Percentiles rank a stretch among this genome's conserved stretches.
Conservation (phyloP, 2,888 invertebrate genomes). For the Papilio protenor region DNA sequence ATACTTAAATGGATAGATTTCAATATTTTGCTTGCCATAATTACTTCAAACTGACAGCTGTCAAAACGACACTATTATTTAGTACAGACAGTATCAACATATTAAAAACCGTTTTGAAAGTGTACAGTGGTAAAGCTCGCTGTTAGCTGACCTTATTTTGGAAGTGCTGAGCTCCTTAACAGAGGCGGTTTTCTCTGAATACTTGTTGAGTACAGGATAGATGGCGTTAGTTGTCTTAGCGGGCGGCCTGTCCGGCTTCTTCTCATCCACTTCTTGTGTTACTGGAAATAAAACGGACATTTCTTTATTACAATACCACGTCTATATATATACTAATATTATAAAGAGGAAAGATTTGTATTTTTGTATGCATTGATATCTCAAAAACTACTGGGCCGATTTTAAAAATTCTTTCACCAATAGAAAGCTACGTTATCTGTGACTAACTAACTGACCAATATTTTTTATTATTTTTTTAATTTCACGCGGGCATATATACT, state of each 20-base stretch:
- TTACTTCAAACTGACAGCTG: constrained; percentile 1
- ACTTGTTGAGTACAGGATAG: constrained; percentile 77
- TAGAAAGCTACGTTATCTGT: too few species aligned
- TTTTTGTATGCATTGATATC: too few species aligned
- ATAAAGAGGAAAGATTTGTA: too few species aligned
- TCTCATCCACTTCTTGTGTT: constrained; percentile 71
- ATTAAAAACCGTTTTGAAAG: constrained; percentile 2
- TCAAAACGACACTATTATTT: background rate
- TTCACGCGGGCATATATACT: too few species aligned
- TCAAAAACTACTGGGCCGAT: too few species aligned
- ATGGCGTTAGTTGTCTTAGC: constrained; percentile 67
- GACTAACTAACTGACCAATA: too few species aligned
- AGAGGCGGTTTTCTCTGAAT: constrained; percentile 77
- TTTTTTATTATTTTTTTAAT: too few species aligned
- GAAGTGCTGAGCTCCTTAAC: constrained; percentile 77
- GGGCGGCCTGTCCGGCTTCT: constrained; percentile 78
- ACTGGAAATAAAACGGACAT: constrained; percentile 53
- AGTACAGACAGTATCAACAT: background rate
- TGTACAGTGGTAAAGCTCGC: background rate
- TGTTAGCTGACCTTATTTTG: constrained; percentile 72
- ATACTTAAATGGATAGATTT: background rate
- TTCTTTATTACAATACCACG: too few species aligned
- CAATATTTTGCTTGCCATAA: background rate
- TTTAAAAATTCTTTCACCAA: too few species aligned
- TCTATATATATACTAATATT: too few species aligned